Percentiles rank a stretch among this genome's conserved stretches.
These are phyloP conservation scores for Tachuris rubrigastra DNA, from an alignment of 2,113 vertebrate genomes.

Conservation along the genomic window DNA sequence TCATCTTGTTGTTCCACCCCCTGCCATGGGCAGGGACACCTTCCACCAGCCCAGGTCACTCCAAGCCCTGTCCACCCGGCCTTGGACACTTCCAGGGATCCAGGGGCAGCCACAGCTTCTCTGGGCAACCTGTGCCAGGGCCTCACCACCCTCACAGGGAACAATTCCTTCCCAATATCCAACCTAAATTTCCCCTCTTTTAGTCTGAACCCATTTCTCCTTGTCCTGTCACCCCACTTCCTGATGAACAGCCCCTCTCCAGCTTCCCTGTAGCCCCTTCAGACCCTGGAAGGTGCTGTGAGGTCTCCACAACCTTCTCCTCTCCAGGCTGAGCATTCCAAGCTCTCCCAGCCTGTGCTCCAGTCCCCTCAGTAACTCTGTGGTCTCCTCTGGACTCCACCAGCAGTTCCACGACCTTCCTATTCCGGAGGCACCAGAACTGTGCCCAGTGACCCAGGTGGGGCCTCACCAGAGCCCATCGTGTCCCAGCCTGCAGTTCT, in stretches of 20 bases:
- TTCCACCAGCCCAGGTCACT: rapidly evolving
- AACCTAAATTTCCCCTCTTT: not conserved
- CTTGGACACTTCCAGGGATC: not conserved
- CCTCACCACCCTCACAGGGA: rapidly evolving
- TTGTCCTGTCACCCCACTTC: rapidly evolving
- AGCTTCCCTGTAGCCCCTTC: not conserved
- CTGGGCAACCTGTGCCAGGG: not conserved
- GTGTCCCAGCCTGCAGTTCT: too few relatives aligned
- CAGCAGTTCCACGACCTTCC: not conserved
- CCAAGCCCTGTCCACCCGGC: not conserved
- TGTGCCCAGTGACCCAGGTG: too few relatives aligned
- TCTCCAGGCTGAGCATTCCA: not conserved
- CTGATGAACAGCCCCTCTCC: not conserved
- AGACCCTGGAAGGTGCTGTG: not conserved
- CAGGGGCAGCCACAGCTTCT: not conserved
- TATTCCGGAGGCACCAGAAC: not conserved
- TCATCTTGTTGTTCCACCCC: not conserved
- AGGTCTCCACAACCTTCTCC: not conserved
- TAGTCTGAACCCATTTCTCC: rapidly evolving
- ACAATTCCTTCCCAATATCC: not conserved
- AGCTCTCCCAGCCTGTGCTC: not conserved
- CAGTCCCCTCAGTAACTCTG: rapidly evolving
- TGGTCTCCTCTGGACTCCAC: not conserved
- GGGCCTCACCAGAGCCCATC: too few relatives aligned
- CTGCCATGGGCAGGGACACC: not conserved